Base-by-base conservation (phyloP, 2,888 invertebrate species). In the Atherix ibis region DNA sequence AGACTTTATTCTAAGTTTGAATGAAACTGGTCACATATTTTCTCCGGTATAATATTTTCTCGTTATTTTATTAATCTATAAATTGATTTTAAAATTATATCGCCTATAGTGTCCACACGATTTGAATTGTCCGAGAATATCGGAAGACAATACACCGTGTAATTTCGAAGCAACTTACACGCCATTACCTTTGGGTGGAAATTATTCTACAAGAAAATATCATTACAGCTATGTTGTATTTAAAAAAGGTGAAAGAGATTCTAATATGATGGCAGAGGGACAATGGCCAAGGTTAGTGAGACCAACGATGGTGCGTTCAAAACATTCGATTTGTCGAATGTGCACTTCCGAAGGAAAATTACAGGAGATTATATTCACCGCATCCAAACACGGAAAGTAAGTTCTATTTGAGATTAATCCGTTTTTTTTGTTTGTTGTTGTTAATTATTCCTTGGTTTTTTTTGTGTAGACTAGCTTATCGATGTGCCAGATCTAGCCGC, bases 231-330 rank as follows among this genome's bases (percentile, higher is more conserved):
- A 88, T 54, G 67, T 88, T 1, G 73, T 94, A 31, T 56, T 94
- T 17, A 80, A 71, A 54, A 85, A 84, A 71, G 81, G 87, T 14
- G 38, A 49, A 3, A 53, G 71, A 24, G 53, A 64, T 1, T 59
- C 65, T 0, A 65, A 40, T 8, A n/a, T n/a, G n/a, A n/a, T n/a
- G n/a, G n/a, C n/a, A n/a, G n/a, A n/a, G n/a, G n/a, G n/a, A n/a
- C n/a, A n/a, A n/a, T 91, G 89, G 88, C 87, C 89, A 0, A 68
- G 91, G 40, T 58, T 89, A 15, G 76, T 91, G 0, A 56, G 77
- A 37, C 73, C 76, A n/a, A 71, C 75, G 0, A 54, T 82, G 15
- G 65, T 72, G 2, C 66, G 79, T 35, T 71, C 76, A 0, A 71
- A 70, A 38, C 87, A 87, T 49, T 66, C 73, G 1, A 70, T 84